Base-by-base conservation (phyloP, 2,113 vertebrate genomes). In the Zonotrichia leucophrys region DNA sequence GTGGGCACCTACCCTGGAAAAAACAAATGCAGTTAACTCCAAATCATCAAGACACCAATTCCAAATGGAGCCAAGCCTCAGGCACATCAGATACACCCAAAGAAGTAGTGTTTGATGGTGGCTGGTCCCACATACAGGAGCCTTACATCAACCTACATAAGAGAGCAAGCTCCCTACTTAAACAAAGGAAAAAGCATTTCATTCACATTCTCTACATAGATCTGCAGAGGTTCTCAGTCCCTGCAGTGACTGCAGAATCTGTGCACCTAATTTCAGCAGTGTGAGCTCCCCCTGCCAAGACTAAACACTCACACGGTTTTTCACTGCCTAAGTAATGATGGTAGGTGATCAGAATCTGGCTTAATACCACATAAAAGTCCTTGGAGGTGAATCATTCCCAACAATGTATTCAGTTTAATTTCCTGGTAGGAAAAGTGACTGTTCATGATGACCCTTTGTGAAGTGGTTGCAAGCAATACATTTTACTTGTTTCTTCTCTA, bases 401-500 rank as follows among this genome's bases (percentile, higher is more conserved):
- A 98, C 96, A 98, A 98, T n/a, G 94, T 98, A 66, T 97, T 98
- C 67, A 97, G 82, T 97, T 98, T 80, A 98, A 98, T 87, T 86
- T 31, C 11, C 92, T 98, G 47, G 97, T 98, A 91, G 97, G 98
- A 46, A 95, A 97, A 97, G 11, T 7, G 39, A 37, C 31, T 56
- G 20, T 96, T 44, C 97, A 96, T 31, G 98, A 98, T 94, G 97
- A 97, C 98, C 97, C 42, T 98, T 98, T 3, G 97, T 98, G 84
- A 98, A 98, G 98, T 21, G 98, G 94, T 96, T 96, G 97, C 97
- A 94, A 97, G 97, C 49, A 30, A 53, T 20, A 20, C 7, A 50
- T 79, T 82, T 79, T 55, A 64, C 18, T 69, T 87, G 23, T 28
- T 91, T 79, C 37, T 58, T 89, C 41, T 66, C 15, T 47, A 58